Conservation (phyloP, 2,888 invertebrate genomes). For the Malachius bipustulatus region DNA sequence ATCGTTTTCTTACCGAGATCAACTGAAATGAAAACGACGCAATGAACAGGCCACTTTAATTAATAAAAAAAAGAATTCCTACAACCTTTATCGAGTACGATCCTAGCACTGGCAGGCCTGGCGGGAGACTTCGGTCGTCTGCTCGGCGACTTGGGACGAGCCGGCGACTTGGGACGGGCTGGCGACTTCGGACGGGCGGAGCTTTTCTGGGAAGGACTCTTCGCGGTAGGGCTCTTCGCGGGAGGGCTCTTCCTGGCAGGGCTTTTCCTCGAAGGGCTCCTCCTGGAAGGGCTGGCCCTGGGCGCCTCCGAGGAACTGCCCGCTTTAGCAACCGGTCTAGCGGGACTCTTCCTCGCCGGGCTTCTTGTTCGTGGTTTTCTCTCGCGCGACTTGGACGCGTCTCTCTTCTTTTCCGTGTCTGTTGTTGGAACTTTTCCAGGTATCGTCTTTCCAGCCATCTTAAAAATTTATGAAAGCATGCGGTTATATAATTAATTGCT, state of each 20-base stretch:
- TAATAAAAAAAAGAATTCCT: no score
- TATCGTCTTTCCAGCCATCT: no score
- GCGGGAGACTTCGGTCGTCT: conserved; percentile 13
- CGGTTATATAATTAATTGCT: no score
- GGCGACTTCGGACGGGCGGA: conserved; percentile 10
- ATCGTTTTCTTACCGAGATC: conserved; percentile 11
- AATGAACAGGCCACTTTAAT: no score
- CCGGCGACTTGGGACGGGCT: conserved; percentile 14
- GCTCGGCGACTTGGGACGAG: conserved; percentile 6
- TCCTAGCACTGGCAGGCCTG: conserved; percentile 14
- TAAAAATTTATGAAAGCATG: no score
- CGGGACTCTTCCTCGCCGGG: conserved; percentile 13
- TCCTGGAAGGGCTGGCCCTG: no score
- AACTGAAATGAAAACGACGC: no score
- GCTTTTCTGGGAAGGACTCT: conserved; percentile 27
- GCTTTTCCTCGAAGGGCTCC: conserved; percentile 35
- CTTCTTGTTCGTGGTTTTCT: conserved; percentile 19
- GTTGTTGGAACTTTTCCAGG: conserved; percentile 13
- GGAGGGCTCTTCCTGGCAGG: no score
- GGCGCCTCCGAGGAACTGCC: no score
- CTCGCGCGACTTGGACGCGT: conserved; percentile 16
- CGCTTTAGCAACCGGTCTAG: no score
- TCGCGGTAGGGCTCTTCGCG: conserved; percentile 42
- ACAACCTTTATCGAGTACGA: background rate
- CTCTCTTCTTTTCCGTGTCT: conserved; percentile 15